phyloP scores from a whole-genome alignment of 2,113 vertebrate species.

The Reinhardtius hippoglossoides region DNA sequence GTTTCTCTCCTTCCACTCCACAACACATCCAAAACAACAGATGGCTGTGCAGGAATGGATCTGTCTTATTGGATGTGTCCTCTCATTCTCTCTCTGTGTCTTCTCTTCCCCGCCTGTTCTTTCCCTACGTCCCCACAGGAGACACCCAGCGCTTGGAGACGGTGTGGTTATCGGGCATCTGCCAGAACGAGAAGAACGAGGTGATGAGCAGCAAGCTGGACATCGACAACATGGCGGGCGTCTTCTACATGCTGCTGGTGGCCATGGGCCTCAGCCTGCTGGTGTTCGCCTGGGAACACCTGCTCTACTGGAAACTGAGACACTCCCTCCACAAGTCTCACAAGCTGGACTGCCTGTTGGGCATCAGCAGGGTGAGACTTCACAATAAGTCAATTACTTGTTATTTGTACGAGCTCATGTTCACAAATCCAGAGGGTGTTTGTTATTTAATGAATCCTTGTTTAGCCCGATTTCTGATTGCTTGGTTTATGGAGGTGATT shows the following conservation, averaged over 20 bases:
- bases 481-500: background rate
- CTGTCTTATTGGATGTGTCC: no score
- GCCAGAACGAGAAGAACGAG: constrained; percentile 98
- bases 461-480: constrained; percentile 23
- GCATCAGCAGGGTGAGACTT: constrained; percentile 92
- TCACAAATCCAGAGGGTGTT: background rate
- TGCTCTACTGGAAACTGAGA: constrained; percentile 95
- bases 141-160: constrained; percentile 97
- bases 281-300: constrained; percentile 97
- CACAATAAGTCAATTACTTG: background rate
- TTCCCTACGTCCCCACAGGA: constrained; percentile 76
- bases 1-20: no score
- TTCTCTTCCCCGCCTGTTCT: no score
- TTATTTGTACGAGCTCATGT: background rate
- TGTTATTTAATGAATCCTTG: background rate
- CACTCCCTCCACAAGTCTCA: constrained; percentile 89
- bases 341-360: constrained; percentile 91
- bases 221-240: constrained; percentile 99
- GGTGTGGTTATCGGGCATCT: constrained; percentile 97
- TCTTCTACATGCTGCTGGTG: constrained; percentile 99
- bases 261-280: constrained; percentile 98
- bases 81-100: no score
- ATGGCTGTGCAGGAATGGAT: no score
- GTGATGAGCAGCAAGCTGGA: constrained; percentile 99
- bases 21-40: no score